These are phyloP conservation scores for Holcopasites calliopsidis DNA, from an alignment of 1,140 invertebrate species.

Conservation along the genomic window DNA sequence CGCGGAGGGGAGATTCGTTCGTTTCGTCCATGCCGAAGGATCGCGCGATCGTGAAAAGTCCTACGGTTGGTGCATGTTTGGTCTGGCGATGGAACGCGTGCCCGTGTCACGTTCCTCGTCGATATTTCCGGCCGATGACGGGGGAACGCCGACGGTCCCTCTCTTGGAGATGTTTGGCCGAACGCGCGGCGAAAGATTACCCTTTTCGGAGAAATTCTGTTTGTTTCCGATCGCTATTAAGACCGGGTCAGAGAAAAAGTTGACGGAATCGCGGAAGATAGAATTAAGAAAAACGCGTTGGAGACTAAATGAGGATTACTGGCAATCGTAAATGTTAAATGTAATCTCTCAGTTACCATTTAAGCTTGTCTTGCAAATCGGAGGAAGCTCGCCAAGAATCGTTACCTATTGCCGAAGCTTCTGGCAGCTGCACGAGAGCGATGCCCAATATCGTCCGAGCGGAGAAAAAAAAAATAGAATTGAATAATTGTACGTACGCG, in stretches of 20 bases:
- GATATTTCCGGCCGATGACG: background rate
- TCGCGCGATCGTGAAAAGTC: background rate
- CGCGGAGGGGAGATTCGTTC: background rate
- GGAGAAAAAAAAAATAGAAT: background rate
- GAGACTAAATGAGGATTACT: too few relatives aligned
- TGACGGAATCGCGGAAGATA: too few relatives aligned
- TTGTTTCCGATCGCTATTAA: too few relatives aligned
- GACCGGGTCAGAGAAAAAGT: too few relatives aligned
- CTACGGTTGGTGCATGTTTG: background rate
- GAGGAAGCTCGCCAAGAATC: too few relatives aligned
- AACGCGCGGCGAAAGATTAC: background rate
- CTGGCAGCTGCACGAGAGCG: background rate
- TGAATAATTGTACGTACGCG: too few relatives aligned
- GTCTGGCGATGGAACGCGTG: conserved; percentile 1
- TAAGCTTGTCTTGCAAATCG: too few relatives aligned
- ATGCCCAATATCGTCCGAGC: too few relatives aligned
- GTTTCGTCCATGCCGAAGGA: background rate
- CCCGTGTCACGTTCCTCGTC: background rate
- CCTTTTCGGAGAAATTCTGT: background rate
- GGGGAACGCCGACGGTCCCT: background rate
- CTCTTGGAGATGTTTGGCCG: background rate
- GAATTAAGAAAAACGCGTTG: too few relatives aligned
- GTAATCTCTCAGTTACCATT: too few relatives aligned
- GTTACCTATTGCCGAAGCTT: too few relatives aligned
- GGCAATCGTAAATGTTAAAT: too few relatives aligned